Conservation (phyloP, 2,113 vertebrate species). For the Pavo muticus region DNA sequence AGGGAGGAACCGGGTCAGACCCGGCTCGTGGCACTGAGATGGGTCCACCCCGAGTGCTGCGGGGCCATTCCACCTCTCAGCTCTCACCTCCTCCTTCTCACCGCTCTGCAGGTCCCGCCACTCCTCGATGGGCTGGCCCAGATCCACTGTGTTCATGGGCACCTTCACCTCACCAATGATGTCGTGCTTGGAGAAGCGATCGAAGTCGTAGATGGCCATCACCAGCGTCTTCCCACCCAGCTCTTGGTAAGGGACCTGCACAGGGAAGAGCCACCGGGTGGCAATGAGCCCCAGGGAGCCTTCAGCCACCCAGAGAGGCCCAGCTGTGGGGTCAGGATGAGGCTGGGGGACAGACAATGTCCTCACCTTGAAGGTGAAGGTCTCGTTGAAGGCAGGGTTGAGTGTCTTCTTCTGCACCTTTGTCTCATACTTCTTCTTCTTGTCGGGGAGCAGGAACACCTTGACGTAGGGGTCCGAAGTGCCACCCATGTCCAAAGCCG, state of each 20-base stretch:
- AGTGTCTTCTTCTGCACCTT: conserved; percentile 98
- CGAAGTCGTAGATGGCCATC: conserved; percentile 98
- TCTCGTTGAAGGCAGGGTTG: conserved; percentile 96
- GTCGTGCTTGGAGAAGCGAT: conserved; percentile 98
- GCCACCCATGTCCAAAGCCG: conserved; percentile 94
- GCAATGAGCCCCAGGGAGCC: background rate
- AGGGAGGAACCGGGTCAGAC: background rate
- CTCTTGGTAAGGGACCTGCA: conserved; percentile 95
- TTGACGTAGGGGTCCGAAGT: conserved; percentile 98
- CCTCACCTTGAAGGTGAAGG: conserved; percentile 93
- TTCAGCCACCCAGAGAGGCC: fast-evolving
- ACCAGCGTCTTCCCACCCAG: conserved; percentile 95
- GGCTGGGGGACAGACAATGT: no score
- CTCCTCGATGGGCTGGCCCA: conserved; percentile 95
- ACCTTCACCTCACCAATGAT: conserved; percentile 95
- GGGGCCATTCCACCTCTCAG: background rate
- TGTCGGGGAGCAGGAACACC: conserved; percentile 95
- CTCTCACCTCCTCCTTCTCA: conserved; percentile 93
- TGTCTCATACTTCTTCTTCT: conserved; percentile 98
- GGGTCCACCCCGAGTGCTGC: background rate
- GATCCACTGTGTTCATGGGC: conserved; percentile 95
- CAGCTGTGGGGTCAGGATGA: no score
- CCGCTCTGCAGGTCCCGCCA: conserved; percentile 96
- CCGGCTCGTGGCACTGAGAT: background rate
- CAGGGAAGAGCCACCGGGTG: background rate